Conservation (phyloP, 2,113 vertebrate genomes). For the Dicrurus megarhynchus region DNA sequence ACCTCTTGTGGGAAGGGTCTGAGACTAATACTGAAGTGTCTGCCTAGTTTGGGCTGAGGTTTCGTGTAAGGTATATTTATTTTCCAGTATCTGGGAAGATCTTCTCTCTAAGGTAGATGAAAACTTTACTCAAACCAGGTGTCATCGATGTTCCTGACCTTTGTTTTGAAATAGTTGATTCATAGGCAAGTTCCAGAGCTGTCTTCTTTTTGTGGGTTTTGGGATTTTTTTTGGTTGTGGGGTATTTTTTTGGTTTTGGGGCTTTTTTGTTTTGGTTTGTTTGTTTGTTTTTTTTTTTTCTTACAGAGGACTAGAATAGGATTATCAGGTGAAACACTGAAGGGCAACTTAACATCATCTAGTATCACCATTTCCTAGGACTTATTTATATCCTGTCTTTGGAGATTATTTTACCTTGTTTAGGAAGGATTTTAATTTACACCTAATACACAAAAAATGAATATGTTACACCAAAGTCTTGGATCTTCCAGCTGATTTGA, state of each 20-base stretch:
- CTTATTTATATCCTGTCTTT: not conserved
- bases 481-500: not conserved
- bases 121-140: not conserved
- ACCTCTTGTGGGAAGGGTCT: not conserved
- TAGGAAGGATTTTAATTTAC: not conserved
- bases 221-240: fast-evolving
- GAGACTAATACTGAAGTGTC: not conserved
- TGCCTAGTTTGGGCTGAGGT: not conserved
- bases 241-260: not conserved
- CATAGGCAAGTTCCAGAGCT: not conserved
- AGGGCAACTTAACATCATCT: not conserved
- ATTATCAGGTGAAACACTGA: not conserved
- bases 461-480: not conserved
- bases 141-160: fast-evolving
- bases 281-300: not conserved
- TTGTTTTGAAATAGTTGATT: not conserved
- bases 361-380: not conserved
- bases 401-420: not conserved
- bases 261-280: not conserved
- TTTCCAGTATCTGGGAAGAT: not conserved
- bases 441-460: not conserved
- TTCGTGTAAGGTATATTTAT: not conserved
- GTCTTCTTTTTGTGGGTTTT: not conserved
- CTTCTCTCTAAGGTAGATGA: not conserved
- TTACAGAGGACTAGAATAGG: not conserved